phyloP scores from a whole-genome alignment of 2,888 invertebrate genomes.

The Dynastes grantii region DNA sequence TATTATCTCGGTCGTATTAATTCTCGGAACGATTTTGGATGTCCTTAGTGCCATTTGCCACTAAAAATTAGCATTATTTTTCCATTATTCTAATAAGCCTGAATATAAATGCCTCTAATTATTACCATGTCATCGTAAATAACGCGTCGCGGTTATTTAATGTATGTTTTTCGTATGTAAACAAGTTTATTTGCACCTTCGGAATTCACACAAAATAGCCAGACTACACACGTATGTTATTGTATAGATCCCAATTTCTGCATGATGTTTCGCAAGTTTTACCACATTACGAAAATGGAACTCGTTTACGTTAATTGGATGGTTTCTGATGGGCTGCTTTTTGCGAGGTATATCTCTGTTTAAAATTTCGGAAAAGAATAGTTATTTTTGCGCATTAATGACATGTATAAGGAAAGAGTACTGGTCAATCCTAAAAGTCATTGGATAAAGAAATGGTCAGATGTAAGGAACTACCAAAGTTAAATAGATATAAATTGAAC shows the following conservation, averaged over 20 bases:
- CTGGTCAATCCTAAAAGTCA: no score
- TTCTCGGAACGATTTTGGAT: slow-evolving; percentile 25
- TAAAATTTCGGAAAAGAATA: no score
- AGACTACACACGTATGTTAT: neutral
- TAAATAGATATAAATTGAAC: no score
- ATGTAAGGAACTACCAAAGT: no score
- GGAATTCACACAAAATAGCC: slow-evolving; percentile 32
- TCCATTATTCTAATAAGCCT: slow-evolving; percentile 45
- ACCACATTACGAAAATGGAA: neutral
- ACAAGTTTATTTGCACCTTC: slow-evolving; percentile 45
- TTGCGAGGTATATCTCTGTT: neutral
- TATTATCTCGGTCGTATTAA: slow-evolving; percentile 39
- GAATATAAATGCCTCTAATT: slow-evolving; percentile 46
- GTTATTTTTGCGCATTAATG: no score
- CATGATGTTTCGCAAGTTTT: slow-evolving; percentile 10
- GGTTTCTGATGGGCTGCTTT: slow-evolving; percentile 5
- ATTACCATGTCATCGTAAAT: slow-evolving; percentile 40
- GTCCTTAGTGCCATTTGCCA: slow-evolving; percentile 20
- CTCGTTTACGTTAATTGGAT: neutral
- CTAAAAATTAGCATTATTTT: slow-evolving; percentile 36
- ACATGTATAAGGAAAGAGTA: no score
- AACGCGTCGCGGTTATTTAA: slow-evolving; percentile 40
- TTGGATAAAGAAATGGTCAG: no score
- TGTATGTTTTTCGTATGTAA: slow-evolving; percentile 46
- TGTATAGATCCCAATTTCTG: neutral